Percentiles rank a stretch among this genome's conserved stretches.
Evolutionary conservation across 2,113 vertebrate genomes (phyloP).

Genomic region (Stegostoma tigrinum): DNA sequence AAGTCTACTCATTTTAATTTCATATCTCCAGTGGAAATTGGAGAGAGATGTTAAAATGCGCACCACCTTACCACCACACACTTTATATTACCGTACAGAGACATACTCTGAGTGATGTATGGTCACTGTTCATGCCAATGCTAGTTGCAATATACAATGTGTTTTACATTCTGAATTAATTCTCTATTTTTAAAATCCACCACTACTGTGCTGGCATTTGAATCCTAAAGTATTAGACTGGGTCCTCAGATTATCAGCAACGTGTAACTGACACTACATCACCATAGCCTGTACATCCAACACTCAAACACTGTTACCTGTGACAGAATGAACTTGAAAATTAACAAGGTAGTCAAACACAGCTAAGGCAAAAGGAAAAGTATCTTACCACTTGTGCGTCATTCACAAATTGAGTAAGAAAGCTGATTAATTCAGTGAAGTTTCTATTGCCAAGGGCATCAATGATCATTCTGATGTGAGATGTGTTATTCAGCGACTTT

Average conservation of each 20-base stretch:
- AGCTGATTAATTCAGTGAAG: background rate
- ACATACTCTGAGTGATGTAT: background rate
- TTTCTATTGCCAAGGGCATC: background rate
- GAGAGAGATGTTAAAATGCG: background rate
- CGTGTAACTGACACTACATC: too few species aligned
- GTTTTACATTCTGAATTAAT: too few species aligned
- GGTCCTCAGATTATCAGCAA: too few species aligned
- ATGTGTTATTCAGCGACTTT: background rate
- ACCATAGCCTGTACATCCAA: too few species aligned
- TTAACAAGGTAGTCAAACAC: background rate
- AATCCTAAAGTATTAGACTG: too few species aligned
- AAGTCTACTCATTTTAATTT: background rate
- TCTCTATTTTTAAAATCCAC: too few species aligned
- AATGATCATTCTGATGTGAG: background rate
- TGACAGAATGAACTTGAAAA: background rate
- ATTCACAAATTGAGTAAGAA: background rate
- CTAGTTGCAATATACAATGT: background rate
- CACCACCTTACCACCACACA: background rate
- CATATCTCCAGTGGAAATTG: background rate
- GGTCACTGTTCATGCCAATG: background rate
- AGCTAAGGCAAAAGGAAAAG: background rate
- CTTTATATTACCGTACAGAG: background rate
- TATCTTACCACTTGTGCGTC: background rate
- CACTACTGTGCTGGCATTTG: too few species aligned
- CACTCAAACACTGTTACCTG: background rate